These are phyloP conservation scores for Chionodraco myersi DNA, from an alignment of 2,113 vertebrate genomes.

Conservation along the genomic window DNA sequence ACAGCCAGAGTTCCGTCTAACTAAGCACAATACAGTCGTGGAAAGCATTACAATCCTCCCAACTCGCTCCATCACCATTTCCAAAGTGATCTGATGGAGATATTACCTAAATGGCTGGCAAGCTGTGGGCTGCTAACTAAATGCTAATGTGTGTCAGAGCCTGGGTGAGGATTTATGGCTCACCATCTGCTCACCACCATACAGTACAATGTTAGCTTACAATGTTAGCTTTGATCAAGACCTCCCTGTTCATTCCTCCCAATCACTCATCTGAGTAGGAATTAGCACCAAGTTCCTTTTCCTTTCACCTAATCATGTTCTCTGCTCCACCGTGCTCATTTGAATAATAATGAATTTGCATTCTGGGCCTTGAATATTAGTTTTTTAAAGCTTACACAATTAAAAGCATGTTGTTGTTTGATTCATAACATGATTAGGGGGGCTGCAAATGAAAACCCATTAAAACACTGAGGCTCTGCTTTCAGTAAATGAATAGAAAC, in stretches of 20 bases:
- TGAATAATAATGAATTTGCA: slow-evolving; percentile 75
- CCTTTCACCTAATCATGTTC: slow-evolving; percentile 70
- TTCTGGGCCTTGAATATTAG: slow-evolving; percentile 62
- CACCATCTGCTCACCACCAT: slow-evolving; percentile 86
- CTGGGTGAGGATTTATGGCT: slow-evolving; percentile 84
- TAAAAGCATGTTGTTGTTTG: slow-evolving; percentile 68
- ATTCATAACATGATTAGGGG: slow-evolving; percentile 41
- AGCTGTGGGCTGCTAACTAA: slow-evolving; percentile 85
- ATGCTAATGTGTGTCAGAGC: slow-evolving; percentile 88
- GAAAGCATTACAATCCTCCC: slow-evolving; percentile 67
- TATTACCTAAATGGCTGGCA: slow-evolving; percentile 87
- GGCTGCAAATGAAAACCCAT: slow-evolving; percentile 29
- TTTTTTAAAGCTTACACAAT: slow-evolving; percentile 63
- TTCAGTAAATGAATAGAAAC: not conserved
- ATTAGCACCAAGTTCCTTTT: slow-evolving; percentile 76
- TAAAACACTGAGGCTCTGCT: not conserved
- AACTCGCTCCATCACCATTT: slow-evolving; percentile 84
- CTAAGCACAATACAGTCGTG: slow-evolving; percentile 63
- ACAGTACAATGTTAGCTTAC: slow-evolving; percentile 85
- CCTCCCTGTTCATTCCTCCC: slow-evolving; percentile 82
- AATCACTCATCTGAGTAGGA: slow-evolving; percentile 82
- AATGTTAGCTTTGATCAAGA: slow-evolving; percentile 87
- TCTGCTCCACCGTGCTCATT: slow-evolving; percentile 59
- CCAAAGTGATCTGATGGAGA: slow-evolving; percentile 86
- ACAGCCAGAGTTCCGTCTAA: slow-evolving; percentile 60